Percentiles rank a stretch among this genome's conserved stretches.
phyloP scores from a whole-genome alignment of 2,797 vertebrate genomes.

The Tokudaia muenninki region DNA sequence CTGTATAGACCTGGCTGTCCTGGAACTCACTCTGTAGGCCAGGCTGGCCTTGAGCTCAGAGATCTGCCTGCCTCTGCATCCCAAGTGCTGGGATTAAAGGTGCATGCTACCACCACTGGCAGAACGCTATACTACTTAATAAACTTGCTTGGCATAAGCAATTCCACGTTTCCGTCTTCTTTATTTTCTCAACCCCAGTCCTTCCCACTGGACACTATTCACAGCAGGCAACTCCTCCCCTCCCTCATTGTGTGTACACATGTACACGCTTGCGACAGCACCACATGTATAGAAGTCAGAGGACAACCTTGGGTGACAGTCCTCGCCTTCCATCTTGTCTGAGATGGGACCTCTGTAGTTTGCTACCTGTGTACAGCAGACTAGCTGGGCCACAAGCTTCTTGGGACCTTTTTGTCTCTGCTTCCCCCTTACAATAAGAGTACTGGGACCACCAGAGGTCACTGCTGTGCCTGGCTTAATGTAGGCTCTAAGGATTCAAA shows the following conservation, averaged over 20 bases:
- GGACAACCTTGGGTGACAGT: not conserved
- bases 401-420: not conserved
- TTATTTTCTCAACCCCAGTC: not conserved
- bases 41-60: not conserved
- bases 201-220: not conserved
- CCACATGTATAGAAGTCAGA: not conserved
- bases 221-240: not conserved
- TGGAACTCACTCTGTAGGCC: not conserved
- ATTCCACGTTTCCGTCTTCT: not conserved
- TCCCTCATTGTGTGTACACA: not conserved
- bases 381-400: not conserved
- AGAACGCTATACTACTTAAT: not conserved
- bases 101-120: accelerated
- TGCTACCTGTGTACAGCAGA: not conserved
- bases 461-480: not conserved
- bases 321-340: not conserved
- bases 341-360: not conserved
- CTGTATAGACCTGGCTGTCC: not conserved
- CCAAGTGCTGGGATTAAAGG: not conserved
- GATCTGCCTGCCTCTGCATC: not conserved
- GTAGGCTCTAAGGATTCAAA: not conserved
- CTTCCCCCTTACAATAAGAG: not conserved
- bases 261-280: too few species aligned
- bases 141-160: not conserved
- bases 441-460: not conserved